Base-by-base conservation (phyloP, 2,797 vertebrate genomes). In the Okamejei kenojei region DNA sequence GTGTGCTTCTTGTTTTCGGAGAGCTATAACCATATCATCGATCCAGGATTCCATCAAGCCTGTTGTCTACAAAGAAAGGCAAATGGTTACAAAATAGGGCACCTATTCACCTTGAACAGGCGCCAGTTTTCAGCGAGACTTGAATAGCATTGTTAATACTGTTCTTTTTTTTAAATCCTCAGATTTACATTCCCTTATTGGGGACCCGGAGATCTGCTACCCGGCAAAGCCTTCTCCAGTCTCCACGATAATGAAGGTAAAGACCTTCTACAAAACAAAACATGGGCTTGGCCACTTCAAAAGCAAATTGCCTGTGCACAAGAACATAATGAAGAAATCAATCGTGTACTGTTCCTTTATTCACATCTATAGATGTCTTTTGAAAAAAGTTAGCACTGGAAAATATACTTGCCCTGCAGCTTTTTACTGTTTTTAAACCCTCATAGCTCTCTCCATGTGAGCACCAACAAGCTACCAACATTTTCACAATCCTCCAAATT, bases 41-140 rank as follows among this genome's bases (percentile, higher is more conserved):
- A 93, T 90, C 93, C 93, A 93, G 26, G 63, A 73, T 82, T 93
- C 93, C 29, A 93, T 90, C 84, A 93, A 63, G 5, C 93, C 93
- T 32, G 73, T 93, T 13, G 54, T 61, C 93, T 93, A 26, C 5
- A 61, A 58, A 35, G 68, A 32, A 73, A 74, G 15, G 4, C n/a
- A 68, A 54, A 88, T 68, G 7, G 35, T 88, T 21, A 82, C 17
- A 58, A 63, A 68, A 88, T 54, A 32, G 17, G 63, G 32, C 63
- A 88, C n/a, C 9, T 17, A n/a, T 23, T 88, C n/a, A 88, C n/a
- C 21, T 88, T 88, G 29, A 32, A 88, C 21, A 68, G 17, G n/a
- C n/a, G 0, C 54, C 54, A 54, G 2, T 84, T 61, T 84, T 19
- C 61, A 65, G 15, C 65, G 84, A 88, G 13, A 13, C 10, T 26